These are phyloP conservation scores for Patiria miniata DNA, from an alignment of 35 echinoderm and acorn worm species.

Conservation along the genomic window DNA sequence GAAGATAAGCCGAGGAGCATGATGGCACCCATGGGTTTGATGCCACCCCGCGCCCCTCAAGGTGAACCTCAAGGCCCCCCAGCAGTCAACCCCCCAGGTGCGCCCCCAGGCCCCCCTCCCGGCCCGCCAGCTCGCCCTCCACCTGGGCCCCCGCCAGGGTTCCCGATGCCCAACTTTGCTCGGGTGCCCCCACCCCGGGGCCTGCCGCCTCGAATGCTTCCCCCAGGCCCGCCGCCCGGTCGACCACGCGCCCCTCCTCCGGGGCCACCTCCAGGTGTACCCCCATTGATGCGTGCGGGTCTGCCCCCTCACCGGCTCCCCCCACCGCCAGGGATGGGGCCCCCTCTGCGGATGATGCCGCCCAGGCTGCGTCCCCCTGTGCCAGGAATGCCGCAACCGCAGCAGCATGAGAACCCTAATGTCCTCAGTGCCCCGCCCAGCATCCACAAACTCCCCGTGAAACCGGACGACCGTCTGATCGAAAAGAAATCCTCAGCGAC, in stretches of 20 bases:
- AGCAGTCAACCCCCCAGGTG: background rate
- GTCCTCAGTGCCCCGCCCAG: constrained; percentile 92
- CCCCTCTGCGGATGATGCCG: constrained; percentile 53
- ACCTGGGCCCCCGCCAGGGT: constrained; percentile 72
- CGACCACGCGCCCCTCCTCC: constrained; percentile 83
- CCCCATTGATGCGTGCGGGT: constrained; percentile 63
- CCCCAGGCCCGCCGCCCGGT: constrained; percentile 76
- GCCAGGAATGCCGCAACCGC: background rate
- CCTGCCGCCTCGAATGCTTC: constrained; percentile 70
- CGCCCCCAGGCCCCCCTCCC: constrained; percentile 60
- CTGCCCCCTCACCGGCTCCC: constrained; percentile 58
- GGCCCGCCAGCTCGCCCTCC: constrained; percentile 68
- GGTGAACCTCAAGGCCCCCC: constrained; percentile 47
- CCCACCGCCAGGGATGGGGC: constrained; percentile 66
- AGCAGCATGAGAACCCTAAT: constrained; percentile 78
- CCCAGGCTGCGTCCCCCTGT: constrained; percentile 56
- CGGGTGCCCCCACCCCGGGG: constrained; percentile 69
- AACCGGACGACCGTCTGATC: constrained; percentile 42
- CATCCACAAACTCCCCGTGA: constrained; percentile 67
- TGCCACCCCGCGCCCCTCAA: constrained; percentile 47
- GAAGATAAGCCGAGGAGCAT: constrained; percentile 38
- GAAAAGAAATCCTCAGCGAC: constrained; percentile 86
- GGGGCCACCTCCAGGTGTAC: constrained; percentile 80
- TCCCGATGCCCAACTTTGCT: constrained; percentile 67
- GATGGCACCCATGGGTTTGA: background rate